Evolutionary conservation across 2,113 vertebrate genomes (phyloP).

Genomic region (Clarias magur): DNA sequence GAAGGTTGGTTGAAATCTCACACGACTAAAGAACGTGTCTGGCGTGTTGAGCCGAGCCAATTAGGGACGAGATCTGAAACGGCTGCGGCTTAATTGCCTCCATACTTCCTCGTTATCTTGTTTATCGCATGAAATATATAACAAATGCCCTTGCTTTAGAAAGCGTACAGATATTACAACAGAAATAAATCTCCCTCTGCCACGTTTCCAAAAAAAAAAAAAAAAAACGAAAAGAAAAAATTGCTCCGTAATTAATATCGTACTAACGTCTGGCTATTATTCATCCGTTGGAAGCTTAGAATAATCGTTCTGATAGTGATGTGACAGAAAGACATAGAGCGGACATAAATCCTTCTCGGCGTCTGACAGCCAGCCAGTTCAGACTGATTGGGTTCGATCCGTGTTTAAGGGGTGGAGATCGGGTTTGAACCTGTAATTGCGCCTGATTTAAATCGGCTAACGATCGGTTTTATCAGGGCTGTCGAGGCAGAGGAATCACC

Average conservation of each 20-base stretch:
- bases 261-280: constrained; percentile 72
- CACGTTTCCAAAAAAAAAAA: constrained; percentile 55
- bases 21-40: neutral
- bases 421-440: neutral
- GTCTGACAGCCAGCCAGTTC: constrained; percentile 75
- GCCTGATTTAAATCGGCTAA: neutral
- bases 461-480: neutral
- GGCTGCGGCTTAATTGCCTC: constrained; percentile 17
- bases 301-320: constrained; percentile 74
- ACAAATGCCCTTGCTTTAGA: constrained; percentile 18
- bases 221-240: constrained; percentile 51
- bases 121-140: constrained; percentile 36
- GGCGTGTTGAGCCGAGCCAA: neutral
- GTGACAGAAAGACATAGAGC: constrained; percentile 74
- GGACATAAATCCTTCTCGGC: constrained; percentile 74
- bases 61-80: neutral
- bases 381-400: constrained; percentile 62
- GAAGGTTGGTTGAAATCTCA: neutral
- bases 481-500: neutral
- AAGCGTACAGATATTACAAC: constrained; percentile 25
- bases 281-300: constrained; percentile 68
- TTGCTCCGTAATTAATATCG: constrained; percentile 66
- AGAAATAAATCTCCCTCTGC: constrained; percentile 65
- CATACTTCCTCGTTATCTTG: constrained; percentile 35
- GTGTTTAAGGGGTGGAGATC: constrained; percentile 8